A percentile compares a stretch with the other conserved stretches of the same genome.
Conservation (phyloP, 37 sponge, comb jelly and placozoan species). For the Hexactinellida sp. region DNA sequence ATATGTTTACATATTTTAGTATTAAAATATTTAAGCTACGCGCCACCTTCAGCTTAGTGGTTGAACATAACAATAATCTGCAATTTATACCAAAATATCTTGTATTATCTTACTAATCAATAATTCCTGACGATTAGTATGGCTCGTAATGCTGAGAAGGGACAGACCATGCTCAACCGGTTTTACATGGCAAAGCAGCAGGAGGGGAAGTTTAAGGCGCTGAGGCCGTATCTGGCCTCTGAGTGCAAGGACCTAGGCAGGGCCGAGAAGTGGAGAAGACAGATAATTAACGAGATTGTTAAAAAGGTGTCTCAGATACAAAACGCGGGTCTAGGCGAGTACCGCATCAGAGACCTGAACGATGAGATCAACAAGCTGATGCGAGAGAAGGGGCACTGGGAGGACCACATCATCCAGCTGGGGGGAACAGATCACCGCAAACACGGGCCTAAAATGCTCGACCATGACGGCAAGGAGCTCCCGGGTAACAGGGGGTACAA, state of each 20-base stretch:
- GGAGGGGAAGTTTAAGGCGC: constrained; percentile 54
- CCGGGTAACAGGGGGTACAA: constrained; percentile 91
- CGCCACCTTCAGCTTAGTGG: too few relatives aligned
- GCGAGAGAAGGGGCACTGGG: constrained; percentile 95
- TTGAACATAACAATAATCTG: too few relatives aligned
- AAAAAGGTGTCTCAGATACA: constrained; percentile 91
- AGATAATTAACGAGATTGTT: constrained; percentile 73
- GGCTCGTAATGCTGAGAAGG: constrained; percentile 34
- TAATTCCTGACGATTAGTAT: too few relatives aligned
- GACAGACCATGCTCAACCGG: constrained; percentile 52
- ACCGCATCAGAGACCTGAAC: constrained; percentile 81
- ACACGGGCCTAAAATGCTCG: constrained; percentile 78
- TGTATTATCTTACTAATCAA: too few relatives aligned
- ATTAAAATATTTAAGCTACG: too few relatives aligned
- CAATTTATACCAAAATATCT: too few relatives aligned
- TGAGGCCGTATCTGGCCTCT: constrained; percentile 70
- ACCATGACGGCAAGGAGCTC: constrained; percentile 87
- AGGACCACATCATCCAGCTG: constrained; percentile 71
- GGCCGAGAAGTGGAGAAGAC: constrained; percentile 76
- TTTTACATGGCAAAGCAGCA: constrained; percentile 47
- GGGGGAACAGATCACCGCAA: constrained; percentile 79
- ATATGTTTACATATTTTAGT: neutral
- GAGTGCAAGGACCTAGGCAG: constrained; percentile 60
- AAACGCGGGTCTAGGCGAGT: constrained; percentile 94
- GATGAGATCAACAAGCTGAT: constrained; percentile 93